A percentile compares a stretch with the other conserved stretches of the same genome.
Conservation (phyloP, 2,888 invertebrate species). For the Prenolepis imparis region DNA sequence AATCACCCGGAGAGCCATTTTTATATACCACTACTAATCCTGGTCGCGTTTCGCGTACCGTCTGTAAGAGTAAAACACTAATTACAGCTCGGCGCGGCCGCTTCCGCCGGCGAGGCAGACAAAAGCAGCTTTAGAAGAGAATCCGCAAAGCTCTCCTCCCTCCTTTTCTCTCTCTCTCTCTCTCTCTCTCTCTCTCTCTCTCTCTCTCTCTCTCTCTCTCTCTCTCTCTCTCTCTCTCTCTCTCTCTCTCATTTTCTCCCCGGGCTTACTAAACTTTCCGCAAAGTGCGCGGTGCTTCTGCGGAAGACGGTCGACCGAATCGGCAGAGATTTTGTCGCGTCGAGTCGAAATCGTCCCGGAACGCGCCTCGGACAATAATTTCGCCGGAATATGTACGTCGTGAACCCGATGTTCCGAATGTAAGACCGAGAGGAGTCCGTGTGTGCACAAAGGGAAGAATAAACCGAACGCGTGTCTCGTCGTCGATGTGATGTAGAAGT, state of each 20-base stretch:
- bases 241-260: background rate
- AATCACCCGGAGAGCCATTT: slow-evolving; percentile 25
- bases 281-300: slow-evolving; percentile 47
- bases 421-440: background rate
- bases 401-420: slow-evolving; percentile 28
- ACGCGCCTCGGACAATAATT: slow-evolving; percentile 52
- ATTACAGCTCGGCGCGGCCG: slow-evolving; percentile 47
- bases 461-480: slow-evolving; percentile 10
- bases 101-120: slow-evolving; percentile 42
- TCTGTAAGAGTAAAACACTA: slow-evolving; percentile 49
- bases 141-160: slow-evolving; percentile 31
- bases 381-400: slow-evolving; percentile 41
- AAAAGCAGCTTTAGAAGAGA: slow-evolving; percentile 56
- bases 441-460: slow-evolving; percentile 20
- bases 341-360: slow-evolving; percentile 6
- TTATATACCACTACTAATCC: slow-evolving; percentile 35
- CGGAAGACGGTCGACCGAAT: slow-evolving; percentile 41
- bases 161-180: background rate
- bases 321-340: slow-evolving; percentile 45
- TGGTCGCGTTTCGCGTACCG: slow-evolving; percentile 17
- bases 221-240: background rate
- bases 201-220: background rate
- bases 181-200: background rate
- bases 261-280: slow-evolving; percentile 50
- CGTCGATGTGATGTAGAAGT: background rate